These are phyloP conservation scores for Cyprinodon tularosa DNA, from an alignment of 2,113 vertebrate genomes.

Conservation along the genomic window DNA sequence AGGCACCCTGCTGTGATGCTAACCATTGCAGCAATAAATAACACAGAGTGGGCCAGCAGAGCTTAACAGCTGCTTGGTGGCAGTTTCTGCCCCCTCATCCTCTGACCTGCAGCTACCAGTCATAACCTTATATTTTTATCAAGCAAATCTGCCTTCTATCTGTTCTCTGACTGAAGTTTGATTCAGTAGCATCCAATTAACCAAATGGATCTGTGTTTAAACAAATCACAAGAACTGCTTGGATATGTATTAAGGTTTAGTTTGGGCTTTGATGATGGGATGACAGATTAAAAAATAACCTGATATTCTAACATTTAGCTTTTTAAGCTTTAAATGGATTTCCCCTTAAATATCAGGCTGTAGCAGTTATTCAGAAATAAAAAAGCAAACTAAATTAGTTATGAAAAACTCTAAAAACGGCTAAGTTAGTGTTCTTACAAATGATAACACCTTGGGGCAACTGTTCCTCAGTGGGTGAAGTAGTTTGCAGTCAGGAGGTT, in stretches of 20 bases:
- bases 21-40: conserved; percentile 80
- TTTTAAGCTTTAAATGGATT: too few species aligned
- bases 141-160: conserved; percentile 29
- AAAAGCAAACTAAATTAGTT: neutral
- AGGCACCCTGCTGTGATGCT: conserved; percentile 72
- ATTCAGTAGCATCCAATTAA: conserved; percentile 15
- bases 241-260: conserved; percentile 8
- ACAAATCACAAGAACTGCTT: conserved; percentile 5
- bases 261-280: conserved; percentile 9
- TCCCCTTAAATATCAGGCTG: neutral
- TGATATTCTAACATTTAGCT: neutral
- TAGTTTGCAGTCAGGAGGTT: too few species aligned
- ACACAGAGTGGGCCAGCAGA: conserved; percentile 69
- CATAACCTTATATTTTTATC: conserved; percentile 32
- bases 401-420: neutral
- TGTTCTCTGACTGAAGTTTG: conserved; percentile 26
- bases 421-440: neutral
- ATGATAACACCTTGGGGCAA: neutral
- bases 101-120: conserved; percentile 38
- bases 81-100: conserved; percentile 34
- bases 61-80: conserved; percentile 75
- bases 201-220: conserved; percentile 1
- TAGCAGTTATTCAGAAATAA: neutral
- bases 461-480: too few species aligned
- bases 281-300: neutral